These are phyloP conservation scores for Galerucella pusilla DNA, from an alignment of 2,888 invertebrate genomes.

Conservation along the genomic window DNA sequence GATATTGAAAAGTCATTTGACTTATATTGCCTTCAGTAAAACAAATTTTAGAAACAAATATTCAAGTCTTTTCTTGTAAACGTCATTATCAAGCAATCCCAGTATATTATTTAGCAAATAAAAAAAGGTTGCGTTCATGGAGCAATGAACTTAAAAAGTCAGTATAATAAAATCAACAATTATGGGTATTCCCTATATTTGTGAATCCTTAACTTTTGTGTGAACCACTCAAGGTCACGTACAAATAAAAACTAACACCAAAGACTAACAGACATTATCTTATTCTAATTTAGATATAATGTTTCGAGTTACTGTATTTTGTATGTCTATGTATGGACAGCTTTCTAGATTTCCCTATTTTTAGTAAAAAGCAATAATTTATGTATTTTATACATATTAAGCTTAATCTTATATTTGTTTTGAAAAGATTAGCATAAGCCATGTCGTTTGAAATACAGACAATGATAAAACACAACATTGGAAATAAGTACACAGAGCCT, in stretches of 20 bases:
- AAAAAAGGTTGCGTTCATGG: neutral
- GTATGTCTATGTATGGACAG: neutral
- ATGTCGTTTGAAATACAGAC: neutral
- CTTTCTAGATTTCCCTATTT: slow-evolving; percentile 12
- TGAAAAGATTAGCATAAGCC: neutral
- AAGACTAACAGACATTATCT: slow-evolving; percentile 20
- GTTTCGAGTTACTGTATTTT: slow-evolving; percentile 11
- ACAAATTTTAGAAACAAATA: too few species aligned
- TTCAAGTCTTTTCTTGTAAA: too few species aligned
- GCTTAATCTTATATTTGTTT: neutral
- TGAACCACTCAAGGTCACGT: slow-evolving; percentile 22
- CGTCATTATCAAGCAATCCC: neutral
- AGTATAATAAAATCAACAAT: neutral
- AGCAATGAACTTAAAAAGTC: neutral
- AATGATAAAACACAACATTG: too few species aligned
- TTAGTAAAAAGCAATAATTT: neutral
- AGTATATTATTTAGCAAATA: neutral
- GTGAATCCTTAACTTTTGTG: slow-evolving; percentile 30
- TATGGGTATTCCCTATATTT: neutral
- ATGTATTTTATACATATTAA: too few species aligned
- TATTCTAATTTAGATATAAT: slow-evolving; percentile 23
- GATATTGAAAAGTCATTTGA: too few species aligned
- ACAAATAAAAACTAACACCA: slow-evolving; percentile 12
- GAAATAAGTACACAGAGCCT: too few species aligned
- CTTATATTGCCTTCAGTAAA: too few species aligned